phyloP scores from a whole-genome alignment of 2,797 vertebrate genomes.

The Tokudaia muenninki region DNA sequence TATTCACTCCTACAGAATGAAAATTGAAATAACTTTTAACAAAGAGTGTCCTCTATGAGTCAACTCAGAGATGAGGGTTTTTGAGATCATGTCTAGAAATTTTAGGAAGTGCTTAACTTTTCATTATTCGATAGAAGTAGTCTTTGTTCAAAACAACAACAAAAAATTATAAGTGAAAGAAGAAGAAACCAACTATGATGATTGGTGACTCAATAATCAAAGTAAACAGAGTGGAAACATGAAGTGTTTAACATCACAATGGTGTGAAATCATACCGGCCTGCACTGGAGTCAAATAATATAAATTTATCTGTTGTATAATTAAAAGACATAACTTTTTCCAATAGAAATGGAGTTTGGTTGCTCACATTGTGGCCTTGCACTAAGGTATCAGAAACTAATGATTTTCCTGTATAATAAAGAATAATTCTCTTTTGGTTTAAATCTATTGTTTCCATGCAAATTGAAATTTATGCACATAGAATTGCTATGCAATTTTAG shows the following conservation, averaged over 20 bases:
- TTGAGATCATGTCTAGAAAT: background rate
- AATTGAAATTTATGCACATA: conserved; percentile 12
- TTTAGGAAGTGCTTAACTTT: background rate
- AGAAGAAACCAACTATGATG: background rate
- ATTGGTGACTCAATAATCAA: background rate
- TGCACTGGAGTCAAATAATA: background rate
- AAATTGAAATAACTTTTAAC: background rate
- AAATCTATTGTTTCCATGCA: conserved; percentile 12
- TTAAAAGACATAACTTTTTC: background rate
- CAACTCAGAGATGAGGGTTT: background rate
- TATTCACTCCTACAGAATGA: background rate
- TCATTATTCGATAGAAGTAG: background rate
- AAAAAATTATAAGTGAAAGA: background rate
- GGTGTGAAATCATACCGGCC: background rate
- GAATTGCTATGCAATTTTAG: background rate
- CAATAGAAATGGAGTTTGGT: background rate
- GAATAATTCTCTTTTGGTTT: background rate
- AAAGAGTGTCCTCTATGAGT: background rate
- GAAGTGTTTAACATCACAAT: background rate
- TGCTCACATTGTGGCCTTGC: background rate
- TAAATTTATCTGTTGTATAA: background rate
- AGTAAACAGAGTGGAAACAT: background rate
- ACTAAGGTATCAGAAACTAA: background rate
- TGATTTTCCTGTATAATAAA: background rate
- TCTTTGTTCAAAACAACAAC: background rate